These are phyloP conservation scores for Palloptera scutellata DNA, from an alignment of 2,888 invertebrate genomes.

Conservation along the genomic window DNA sequence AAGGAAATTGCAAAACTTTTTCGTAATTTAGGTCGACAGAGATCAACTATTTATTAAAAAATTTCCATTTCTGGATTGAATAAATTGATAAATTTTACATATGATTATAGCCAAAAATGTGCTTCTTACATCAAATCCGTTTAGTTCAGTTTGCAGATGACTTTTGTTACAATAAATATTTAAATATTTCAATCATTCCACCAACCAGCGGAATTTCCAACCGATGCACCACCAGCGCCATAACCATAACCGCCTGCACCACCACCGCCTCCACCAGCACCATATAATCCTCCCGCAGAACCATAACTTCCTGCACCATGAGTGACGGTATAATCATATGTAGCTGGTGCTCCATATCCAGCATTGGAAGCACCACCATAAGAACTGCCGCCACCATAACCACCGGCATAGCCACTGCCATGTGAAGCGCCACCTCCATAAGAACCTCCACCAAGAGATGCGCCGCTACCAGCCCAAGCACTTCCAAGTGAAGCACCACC, in stretches of 20 bases:
- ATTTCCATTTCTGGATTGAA: too few species aligned
- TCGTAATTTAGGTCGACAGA: too few species aligned
- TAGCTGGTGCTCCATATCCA: conserved; percentile 27
- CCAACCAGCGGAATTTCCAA: not conserved
- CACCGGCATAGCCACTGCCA: conserved; percentile 21
- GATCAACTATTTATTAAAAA: too few species aligned
- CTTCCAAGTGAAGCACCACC: conserved; percentile 17
- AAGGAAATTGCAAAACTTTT: too few species aligned
- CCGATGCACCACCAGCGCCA: not conserved
- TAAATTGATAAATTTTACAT: too few species aligned
- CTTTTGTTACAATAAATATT: not conserved
- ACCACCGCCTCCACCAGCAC: conserved; percentile 28
- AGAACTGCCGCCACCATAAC: conserved; percentile 26
- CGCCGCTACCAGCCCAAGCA: not conserved
- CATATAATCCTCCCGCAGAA: not conserved
- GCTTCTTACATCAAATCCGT: not conserved
- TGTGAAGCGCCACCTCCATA: conserved; percentile 14
- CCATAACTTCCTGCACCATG: conserved; percentile 7
- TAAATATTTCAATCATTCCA: not conserved
- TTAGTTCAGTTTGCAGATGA: not conserved
- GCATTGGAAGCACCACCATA: conserved; percentile 30
- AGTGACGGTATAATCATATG: conserved; percentile 38
- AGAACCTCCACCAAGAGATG: not conserved
- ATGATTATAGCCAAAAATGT: too few species aligned
- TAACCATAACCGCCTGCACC: conserved; percentile 32